These are phyloP conservation scores for Bubo blakistoni DNA, from an alignment of 2,113 vertebrate species.

Conservation along the genomic window DNA sequence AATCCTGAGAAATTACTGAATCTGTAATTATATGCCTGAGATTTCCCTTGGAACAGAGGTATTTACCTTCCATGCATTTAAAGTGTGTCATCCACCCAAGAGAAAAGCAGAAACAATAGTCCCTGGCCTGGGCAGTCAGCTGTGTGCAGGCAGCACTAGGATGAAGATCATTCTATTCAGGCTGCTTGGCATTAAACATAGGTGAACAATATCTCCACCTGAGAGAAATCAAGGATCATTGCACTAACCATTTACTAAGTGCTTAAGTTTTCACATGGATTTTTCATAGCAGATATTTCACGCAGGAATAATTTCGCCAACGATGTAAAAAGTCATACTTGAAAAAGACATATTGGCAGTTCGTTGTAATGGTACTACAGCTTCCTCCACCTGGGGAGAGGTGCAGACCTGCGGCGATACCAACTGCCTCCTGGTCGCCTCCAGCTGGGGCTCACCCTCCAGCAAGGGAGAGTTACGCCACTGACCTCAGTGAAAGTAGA, in stretches of 20 bases:
- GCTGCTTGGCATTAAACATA: neutral
- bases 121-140: neutral
- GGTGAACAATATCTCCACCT: neutral
- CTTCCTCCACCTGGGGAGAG: neutral
- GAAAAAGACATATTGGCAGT: neutral
- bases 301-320: neutral
- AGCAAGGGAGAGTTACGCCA: fast-evolving
- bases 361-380: neutral
- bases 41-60: neutral
- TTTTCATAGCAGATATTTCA: neutral
- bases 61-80: neutral
- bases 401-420: fast-evolving
- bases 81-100: neutral
- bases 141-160: neutral
- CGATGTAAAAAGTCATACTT: neutral
- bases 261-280: neutral
- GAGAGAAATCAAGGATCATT: neutral
- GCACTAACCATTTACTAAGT: neutral
- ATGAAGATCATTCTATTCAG: neutral
- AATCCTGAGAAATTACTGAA: neutral
- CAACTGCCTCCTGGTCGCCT: neutral
- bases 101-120: neutral
- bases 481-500: conserved; percentile 8
- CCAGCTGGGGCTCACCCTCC: neutral
- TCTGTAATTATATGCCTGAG: neutral